Base-by-base conservation (phyloP, 2,888 invertebrate species). In the Heterodera filipjevi region DNA sequence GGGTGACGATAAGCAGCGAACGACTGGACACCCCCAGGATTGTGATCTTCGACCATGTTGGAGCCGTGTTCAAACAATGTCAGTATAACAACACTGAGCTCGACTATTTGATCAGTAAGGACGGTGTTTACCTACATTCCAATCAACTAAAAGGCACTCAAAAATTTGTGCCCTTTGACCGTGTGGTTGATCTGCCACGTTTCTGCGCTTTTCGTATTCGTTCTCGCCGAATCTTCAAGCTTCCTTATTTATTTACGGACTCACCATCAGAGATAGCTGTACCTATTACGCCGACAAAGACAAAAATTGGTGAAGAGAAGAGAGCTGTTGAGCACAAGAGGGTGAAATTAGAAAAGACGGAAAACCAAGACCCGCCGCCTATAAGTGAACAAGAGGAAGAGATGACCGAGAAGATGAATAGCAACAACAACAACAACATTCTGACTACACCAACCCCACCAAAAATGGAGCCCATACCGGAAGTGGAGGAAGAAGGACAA, bases 1-100 rank as follows among this genome's bases (percentile, higher is more conserved):
- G 71, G 32, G 10, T 71, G 71, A 71, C 71, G 12, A 71, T 71
- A 12, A 71, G 27, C 27, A n/a, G n/a, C 27, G 32, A 44, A n/a
- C 22, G 72, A 71, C 32, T 71, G 32, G 49, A 71, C n/a, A 71
- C 16, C 12, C 27, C 71, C 6, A 44, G 71, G 27, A n/a, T 32
- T 32, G 71, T 71, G 27, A 14, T 30, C 0, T 71, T 71, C 14
- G 27, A 71, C 49, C 14, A 27, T 32, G 14, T n/a, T 1, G 71
- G 32, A 14, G 27, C 30, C 27, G 27, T 44, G 30, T 10, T 1
- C 12, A 10, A 1, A 1, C 5, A 27, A 1, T 27, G 14, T 10
- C 8, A 1, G 14, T 3, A n/a, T n/a, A n/a, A 30, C 2, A 12
- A 33, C 6, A 10, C 8, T 32, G 33, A 32, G 27, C 5, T 33